phyloP scores from a whole-genome alignment of 1,140 invertebrate species.

The Cecropterus lyciades region DNA sequence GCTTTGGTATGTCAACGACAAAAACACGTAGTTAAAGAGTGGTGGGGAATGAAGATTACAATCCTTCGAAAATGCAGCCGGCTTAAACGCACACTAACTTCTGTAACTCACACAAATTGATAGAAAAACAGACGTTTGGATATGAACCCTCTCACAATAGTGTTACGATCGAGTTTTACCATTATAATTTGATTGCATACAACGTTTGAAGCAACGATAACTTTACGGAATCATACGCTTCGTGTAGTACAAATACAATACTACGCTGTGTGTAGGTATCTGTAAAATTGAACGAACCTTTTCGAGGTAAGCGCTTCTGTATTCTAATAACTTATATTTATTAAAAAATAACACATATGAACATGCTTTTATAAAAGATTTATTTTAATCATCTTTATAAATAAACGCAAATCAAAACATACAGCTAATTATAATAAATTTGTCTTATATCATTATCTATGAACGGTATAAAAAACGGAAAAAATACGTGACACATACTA shows the following conservation, averaged over 20 bases:
- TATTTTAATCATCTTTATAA: not conserved
- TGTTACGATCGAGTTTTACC: constrained; percentile 22
- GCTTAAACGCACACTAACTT: constrained; percentile 67
- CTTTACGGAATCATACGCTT: constrained; percentile 67
- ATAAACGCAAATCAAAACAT: constrained; percentile 1
- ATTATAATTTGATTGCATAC: constrained; percentile 44
- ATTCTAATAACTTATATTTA: not conserved
- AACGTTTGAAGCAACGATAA: constrained; percentile 55
- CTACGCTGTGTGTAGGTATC: constrained; percentile 58
- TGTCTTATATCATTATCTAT: not conserved
- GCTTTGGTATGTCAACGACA: constrained; percentile 74
- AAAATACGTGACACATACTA: constrained; percentile 20
- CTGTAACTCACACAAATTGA: constrained; percentile 64
- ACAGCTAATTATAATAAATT: constrained; percentile 7
- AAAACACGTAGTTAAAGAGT: constrained; percentile 72
- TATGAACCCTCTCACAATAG: constrained; percentile 39
- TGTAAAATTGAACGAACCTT: constrained; percentile 9
- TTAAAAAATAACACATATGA: too few species aligned
- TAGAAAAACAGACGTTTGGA: constrained; percentile 26
- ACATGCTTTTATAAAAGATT: too few species aligned
- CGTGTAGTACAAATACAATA: constrained; percentile 78
- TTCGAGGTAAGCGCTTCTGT: not conserved
- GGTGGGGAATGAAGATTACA: constrained; percentile 71
- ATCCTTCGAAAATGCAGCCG: constrained; percentile 77
- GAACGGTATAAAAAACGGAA: too few species aligned